Base-by-base conservation (phyloP, 2,888 invertebrate genomes). In the Parthenolecanium corni region DNA sequence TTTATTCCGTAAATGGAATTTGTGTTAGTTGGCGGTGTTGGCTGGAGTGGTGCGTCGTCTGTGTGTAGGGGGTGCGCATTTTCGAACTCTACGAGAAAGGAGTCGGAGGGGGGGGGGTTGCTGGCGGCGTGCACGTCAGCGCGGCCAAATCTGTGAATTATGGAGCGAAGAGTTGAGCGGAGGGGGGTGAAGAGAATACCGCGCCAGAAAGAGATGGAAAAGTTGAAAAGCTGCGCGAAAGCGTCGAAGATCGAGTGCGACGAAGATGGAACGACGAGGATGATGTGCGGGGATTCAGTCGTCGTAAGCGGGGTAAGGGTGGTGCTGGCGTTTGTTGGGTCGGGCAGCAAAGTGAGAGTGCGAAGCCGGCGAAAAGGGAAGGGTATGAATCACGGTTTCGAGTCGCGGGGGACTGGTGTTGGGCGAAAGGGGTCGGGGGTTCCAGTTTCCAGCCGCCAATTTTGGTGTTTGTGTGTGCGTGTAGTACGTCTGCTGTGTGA, bases 1-100 rank as follows among this genome's bases (percentile, higher is more conserved):
- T 58, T 58, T 58, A 58, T 58, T 47, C 58, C 49, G 49, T 58
- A 58, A 58, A 58, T 58, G 58, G 58, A 58, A 58, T 58, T 49
- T 47, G 58, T 58, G 47, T 49, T 58, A 49, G 58, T 58, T 58
- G 23, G n/a, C 44, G 18, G 14, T 9, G 21, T 14, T 4, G 5
- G 4, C 31, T 6, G 9, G 31, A 31, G 5, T 31, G 31, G 31
- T 9, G 31, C 4, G 4, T 4, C 9, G 31, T 31, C 5, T 31
- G 31, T 31, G 31, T 31, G 31, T 9, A 9, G 4, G 31, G 31
- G 4, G 31, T 31, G 31, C 9, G 31, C 31, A 31, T 9, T n/a
- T n/a, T n/a, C n/a, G n/a, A n/a, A n/a, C n/a, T n/a, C n/a, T 18
- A 11, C 46, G 21, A 40, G 38, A 11, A 40, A 14, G 14, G 24